Base-by-base conservation (phyloP, 1,140 invertebrate species). In the Brachionus plicatilis region DNA sequence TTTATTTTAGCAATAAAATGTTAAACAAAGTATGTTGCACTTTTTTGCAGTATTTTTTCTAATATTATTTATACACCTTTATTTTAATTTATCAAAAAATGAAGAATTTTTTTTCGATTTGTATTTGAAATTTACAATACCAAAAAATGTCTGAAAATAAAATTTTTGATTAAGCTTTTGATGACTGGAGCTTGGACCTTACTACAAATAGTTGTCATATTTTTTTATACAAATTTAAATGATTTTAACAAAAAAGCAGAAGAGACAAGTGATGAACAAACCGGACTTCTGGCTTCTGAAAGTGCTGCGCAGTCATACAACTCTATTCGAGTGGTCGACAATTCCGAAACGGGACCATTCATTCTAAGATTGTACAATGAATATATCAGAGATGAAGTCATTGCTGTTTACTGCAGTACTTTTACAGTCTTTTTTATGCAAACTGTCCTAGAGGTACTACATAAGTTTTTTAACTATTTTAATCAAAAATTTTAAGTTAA, bases 381-480 rank as follows among this genome's bases (percentile, higher is more conserved):
- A 85, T 86, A 86, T 27, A 82, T 86, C 14, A 37, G 86, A 76
- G 83, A 83, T 72, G 86, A 87, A 76, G 75, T 87, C 20, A 43
- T 86, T 20, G 86, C 85, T 47, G 50, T 86, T 20, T 72, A 85
- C 24, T 66, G 68, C 68, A 65, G 85, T 41, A 75, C 85, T 66
- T 87, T 86, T 68, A 86, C 86, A 43, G 83, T 85, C 47, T 86
- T 84, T 66, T 86, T 86, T 72, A 68, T 83, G 29, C 86, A 86
- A 76, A 87, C 86, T n/a, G 78, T 75, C 6, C 65, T 87, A 17
- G 86, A 86, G 53, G 53, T 65, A 83, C 8, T 65, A 83, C 8
- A 29, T 37, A 17, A 17, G 17, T 33, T 33, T 20, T 43, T 41
- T 27, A 45, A 0, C 0, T 17, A 53, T 20, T 45, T 17, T 29